These are phyloP conservation scores for Nomada fabriciana DNA, from an alignment of 2,888 invertebrate genomes.

Conservation along the genomic window DNA sequence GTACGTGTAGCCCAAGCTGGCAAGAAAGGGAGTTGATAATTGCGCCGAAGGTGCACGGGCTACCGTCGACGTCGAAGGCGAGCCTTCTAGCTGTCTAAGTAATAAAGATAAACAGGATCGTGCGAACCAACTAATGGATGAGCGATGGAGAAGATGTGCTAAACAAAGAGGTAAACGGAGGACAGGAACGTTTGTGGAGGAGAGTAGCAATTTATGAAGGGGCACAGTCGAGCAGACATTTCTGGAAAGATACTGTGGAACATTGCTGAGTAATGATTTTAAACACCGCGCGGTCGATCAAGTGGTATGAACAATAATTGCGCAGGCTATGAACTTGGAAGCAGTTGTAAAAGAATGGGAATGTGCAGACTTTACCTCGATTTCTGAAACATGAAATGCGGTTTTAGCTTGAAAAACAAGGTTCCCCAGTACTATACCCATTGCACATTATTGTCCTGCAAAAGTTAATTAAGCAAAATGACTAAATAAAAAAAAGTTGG, in stretches of 20 bases:
- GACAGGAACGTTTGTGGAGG: neutral
- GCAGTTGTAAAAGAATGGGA: no score
- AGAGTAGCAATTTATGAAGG: neutral
- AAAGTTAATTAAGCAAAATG: no score
- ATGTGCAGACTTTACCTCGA: no score
- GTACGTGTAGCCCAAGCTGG: constrained; percentile 39
- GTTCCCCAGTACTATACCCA: no score
- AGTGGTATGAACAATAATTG: no score
- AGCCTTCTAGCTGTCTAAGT: constrained; percentile 57
- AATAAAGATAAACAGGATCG: constrained; percentile 77
- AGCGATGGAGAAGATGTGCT: constrained; percentile 1
- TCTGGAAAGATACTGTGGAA: neutral
- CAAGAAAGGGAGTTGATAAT: constrained; percentile 61
- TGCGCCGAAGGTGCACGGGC: constrained; percentile 52
- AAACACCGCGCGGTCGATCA: neutral
- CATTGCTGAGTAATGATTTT: neutral
- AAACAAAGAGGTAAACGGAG: constrained; percentile 6
- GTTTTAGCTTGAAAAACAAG: no score
- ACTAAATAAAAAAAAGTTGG: no score
- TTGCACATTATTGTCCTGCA: no score
- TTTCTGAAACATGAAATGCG: no score
- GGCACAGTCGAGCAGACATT: neutral
- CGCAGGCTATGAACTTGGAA: no score
- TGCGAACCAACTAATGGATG: constrained; percentile 48
- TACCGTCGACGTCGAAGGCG: constrained; percentile 32